Evolutionary conservation across 2,113 vertebrate species (phyloP), one percentile per base, ranked within the genome.

Genomic region (Phylloscopus trochiloides): DNA sequence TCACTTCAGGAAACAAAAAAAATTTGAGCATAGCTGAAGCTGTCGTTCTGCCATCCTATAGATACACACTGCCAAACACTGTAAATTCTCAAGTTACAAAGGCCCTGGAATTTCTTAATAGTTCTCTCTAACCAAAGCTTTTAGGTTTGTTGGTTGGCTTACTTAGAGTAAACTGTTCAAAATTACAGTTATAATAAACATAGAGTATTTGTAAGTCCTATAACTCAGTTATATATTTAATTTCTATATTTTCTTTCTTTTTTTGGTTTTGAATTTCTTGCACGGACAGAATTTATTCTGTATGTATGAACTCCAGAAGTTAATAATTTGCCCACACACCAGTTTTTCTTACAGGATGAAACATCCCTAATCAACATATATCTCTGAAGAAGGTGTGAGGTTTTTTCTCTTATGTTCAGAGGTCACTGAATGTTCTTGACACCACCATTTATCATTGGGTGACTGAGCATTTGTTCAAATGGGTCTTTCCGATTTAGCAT

Each of bases 361-460:
- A 58, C 48, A 86, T 88, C 71, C 95, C 43, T 96, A 93, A 96
- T 96, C 81, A 96, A 93, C 50, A 63, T 83, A 59, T 88, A 90
- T 97, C 61, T 95, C 45, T 29, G 5, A 16, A 84, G 38, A 86
- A 74, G 40, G 40, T 24, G 52, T 59, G 16, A 40, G 48, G 40
- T 7, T 80, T 48, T 83, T 88, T 54, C 34, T 66, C 52, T 91
- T 68, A 61, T 40, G 19, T 86, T 92, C 67, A 84, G 81, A 97
- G 91, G 92, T 96, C 85, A 95, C 6, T 90, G 79, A 74, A 48
- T 78, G 68, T 91, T 97, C 84, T 59, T 92, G 76, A 90, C 83
- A 89, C 31, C 54, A 72, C 71, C 75, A 96, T 96, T 96, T 96
- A 97, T 97, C 91, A 90, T 24, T 83, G 55, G 77, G 76, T 92